A percentile compares a stretch with the other conserved stretches of the same genome.
Evolutionary conservation across 2,113 vertebrate species (phyloP).

Genomic region (Hydropotes inermis): DNA sequence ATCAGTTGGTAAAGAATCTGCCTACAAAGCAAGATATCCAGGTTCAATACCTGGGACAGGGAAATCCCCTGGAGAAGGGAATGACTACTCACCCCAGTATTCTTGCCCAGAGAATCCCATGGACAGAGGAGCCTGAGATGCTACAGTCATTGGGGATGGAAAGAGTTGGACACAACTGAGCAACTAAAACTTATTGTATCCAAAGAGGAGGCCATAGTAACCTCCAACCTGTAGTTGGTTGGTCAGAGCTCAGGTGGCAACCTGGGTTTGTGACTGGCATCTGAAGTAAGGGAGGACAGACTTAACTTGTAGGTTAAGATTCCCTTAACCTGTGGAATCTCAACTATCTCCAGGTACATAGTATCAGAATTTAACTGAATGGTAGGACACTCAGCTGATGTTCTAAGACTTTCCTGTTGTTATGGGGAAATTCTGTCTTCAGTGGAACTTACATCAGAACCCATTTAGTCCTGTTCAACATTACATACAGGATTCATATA

Average conservation of each 20-base stretch:
- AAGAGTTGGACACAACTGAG: not conserved
- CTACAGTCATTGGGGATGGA: not conserved
- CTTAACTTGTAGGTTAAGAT: not conserved
- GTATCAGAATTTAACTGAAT: not conserved
- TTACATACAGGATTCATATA: not conserved
- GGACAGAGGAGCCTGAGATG: not conserved
- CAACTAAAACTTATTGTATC: not conserved
- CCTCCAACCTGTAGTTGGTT: not conserved
- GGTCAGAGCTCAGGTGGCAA: not conserved
- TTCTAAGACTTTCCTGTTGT: not conserved
- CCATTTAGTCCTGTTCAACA: not conserved
- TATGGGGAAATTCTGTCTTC: not conserved
- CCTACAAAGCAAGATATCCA: not conserved
- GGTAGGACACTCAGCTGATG: not conserved
- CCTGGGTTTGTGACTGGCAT: not conserved
- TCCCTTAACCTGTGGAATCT: not conserved
- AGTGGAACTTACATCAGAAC: not conserved
- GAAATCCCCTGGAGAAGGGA: not conserved
- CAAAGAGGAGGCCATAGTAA: not conserved
- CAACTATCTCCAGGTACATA: not conserved
- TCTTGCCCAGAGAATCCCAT: not conserved
- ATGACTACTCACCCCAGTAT: not conserved
- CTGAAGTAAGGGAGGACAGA: not conserved
- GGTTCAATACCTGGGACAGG: not conserved
- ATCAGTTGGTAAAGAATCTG: not conserved